These are phyloP conservation scores for Pycnomerus fuliginosus DNA, from an alignment of 2,888 invertebrate species.

Conservation along the genomic window DNA sequence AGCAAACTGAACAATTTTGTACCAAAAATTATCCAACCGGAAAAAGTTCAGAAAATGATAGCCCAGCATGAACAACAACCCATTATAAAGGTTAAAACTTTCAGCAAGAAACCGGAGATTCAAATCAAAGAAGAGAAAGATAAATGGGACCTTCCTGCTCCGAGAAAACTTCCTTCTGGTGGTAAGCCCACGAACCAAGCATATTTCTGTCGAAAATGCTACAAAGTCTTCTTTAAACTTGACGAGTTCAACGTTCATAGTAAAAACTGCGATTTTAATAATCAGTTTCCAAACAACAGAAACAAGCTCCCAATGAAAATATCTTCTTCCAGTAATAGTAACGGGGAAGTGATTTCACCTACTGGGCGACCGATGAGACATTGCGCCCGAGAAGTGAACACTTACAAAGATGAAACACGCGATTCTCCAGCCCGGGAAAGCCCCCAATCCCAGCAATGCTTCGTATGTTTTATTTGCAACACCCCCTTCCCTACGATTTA, in stretches of 20 bases:
- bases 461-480: constrained; percentile 49
- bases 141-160: constrained; percentile 3
- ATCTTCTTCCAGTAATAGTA: constrained; percentile 2
- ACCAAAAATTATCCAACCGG: constrained; percentile 39
- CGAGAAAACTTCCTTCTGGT: constrained; percentile 7
- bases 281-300: constrained; percentile 30
- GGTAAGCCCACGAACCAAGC: constrained; percentile 44
- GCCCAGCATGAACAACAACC: constrained; percentile 23
- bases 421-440: constrained; percentile 2
- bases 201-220: constrained; percentile 52
- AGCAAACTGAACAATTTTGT: constrained; percentile 41
- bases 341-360: constrained; percentile 33
- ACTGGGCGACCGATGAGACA: constrained; percentile 46
- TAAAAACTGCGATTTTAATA: constrained; percentile 42
- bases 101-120: constrained; percentile 11
- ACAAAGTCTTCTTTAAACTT: constrained; percentile 51
- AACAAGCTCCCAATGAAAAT: neutral
- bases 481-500: constrained; percentile 50
- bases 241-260: constrained; percentile 51
- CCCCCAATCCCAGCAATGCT: constrained; percentile 35
- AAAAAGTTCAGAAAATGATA: constrained; percentile 33
- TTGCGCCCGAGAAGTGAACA: constrained; percentile 46
- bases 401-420: constrained; percentile 42
- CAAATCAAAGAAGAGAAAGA: constrained; percentile 22
- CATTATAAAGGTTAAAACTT: constrained; percentile 10